Evolutionary conservation across 2,797 vertebrate species (phyloP).

Genomic region (Lacerta viridis): DNA sequence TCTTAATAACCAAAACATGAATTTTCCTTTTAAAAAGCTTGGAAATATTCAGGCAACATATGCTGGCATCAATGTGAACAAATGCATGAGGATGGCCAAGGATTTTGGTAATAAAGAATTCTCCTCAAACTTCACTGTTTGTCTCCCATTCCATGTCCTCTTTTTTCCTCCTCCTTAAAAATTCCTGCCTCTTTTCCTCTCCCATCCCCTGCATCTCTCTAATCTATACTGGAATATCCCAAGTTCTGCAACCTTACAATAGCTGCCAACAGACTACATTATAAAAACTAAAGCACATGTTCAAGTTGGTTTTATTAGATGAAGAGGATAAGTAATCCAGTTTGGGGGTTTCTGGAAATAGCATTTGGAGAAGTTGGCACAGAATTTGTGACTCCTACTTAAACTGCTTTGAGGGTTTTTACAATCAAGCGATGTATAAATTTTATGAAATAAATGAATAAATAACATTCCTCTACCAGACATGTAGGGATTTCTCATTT

Average conservation of each 20-base stretch:
- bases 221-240: background rate
- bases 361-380: background rate
- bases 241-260: background rate
- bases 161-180: background rate
- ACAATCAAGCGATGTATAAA: too few species aligned
- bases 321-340: background rate
- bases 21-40: background rate
- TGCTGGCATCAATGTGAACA: background rate
- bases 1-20: background rate
- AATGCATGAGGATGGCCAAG: background rate
- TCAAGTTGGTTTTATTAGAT: background rate
- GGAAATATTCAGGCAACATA: conserved; percentile 18
- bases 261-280: background rate
- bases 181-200: background rate
- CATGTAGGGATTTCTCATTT: background rate
- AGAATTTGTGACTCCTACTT: background rate
- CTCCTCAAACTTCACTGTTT: background rate
- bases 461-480: background rate
- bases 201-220: background rate
- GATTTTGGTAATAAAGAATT: background rate
- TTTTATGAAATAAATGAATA: too few species aligned
- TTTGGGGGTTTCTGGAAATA: background rate
- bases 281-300: background rate
- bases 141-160: background rate
- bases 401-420: background rate